A percentile compares a stretch with the other conserved stretches of the same genome.
These are phyloP conservation scores for Rhinolophus ferrumequinum DNA, from an alignment of 2,113 vertebrate species.

Conservation along the genomic window DNA sequence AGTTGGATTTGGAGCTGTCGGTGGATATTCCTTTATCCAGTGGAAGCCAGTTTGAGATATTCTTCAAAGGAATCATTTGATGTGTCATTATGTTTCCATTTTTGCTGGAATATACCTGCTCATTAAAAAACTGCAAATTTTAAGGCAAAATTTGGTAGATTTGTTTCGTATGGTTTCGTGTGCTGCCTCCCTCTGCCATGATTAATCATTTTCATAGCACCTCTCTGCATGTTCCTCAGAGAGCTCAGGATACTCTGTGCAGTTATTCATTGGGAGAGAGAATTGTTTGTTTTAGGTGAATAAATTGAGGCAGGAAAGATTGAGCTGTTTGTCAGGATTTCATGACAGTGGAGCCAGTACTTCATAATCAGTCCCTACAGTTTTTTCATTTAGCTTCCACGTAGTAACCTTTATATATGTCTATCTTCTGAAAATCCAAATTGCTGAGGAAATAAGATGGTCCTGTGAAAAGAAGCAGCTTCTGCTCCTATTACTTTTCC, in stretches of 20 bases:
- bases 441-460: neutral
- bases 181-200: neutral
- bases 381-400: slow-evolving; percentile 37
- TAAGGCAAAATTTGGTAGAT: slow-evolving; percentile 41
- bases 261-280: neutral
- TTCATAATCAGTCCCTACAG: neutral
- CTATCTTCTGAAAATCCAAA: neutral
- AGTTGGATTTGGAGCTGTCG: neutral
- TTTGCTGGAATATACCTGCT: neutral
- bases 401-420: neutral
- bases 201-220: slow-evolving; percentile 45
- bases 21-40: neutral
- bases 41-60: slow-evolving; percentile 24
- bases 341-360: neutral
- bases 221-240: neutral
- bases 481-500: neutral
- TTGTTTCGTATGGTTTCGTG: neutral
- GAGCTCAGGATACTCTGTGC: neutral
- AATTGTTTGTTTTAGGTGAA: neutral
- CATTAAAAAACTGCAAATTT: neutral
- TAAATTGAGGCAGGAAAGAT: neutral
- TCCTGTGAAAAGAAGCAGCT: neutral
- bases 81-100: slow-evolving; percentile 2
- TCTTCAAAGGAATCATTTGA: neutral
- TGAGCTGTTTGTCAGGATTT: slow-evolving; percentile 22